Evolutionary conservation across 2,888 invertebrate species (phyloP).

Genomic region (Oscheius myriophilus): DNA sequence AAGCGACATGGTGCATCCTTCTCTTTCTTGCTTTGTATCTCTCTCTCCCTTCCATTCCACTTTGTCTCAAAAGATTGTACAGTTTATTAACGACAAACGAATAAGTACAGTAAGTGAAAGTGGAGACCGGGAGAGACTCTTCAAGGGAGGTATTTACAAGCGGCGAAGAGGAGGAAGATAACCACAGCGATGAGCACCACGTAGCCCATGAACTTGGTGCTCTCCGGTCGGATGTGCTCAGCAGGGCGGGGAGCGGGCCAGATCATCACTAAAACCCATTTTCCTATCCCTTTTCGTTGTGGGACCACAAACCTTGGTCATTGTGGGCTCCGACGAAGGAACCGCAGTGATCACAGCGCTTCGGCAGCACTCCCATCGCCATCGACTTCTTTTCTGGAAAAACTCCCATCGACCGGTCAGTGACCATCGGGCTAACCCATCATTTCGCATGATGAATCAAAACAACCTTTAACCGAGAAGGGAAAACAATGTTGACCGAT

Average conservation of each 20-base stretch:
- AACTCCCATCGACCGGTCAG: not conserved
- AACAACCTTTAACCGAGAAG: too few species aligned
- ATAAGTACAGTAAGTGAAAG: conserved; percentile 18
- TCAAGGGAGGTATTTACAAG: conserved; percentile 56
- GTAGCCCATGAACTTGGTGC: conserved; percentile 54
- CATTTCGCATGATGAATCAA: too few species aligned
- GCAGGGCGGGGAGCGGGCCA: conserved; percentile 56
- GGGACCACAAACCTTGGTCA: not conserved
- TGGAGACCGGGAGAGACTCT: not conserved
- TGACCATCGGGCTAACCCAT: too few species aligned
- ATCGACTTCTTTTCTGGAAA: conserved; percentile 23
- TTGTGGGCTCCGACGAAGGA: not conserved
- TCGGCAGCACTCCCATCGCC: conserved; percentile 13
- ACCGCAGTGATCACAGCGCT: conserved; percentile 25
- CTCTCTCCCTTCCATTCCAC: too few species aligned
- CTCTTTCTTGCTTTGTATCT: too few species aligned
- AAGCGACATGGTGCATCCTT: too few species aligned
- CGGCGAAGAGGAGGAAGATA: conserved; percentile 57
- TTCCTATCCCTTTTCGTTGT: not conserved
- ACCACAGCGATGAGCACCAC: conserved; percentile 55
- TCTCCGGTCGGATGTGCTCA: conserved; percentile 54
- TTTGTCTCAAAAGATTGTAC: too few species aligned
- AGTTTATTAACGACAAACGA: too few species aligned
- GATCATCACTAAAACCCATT: conserved; percentile 31
- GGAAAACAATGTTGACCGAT: too few species aligned